phyloP scores from a whole-genome alignment of 1,140 invertebrate genomes.

The Lepidurus apus region DNA sequence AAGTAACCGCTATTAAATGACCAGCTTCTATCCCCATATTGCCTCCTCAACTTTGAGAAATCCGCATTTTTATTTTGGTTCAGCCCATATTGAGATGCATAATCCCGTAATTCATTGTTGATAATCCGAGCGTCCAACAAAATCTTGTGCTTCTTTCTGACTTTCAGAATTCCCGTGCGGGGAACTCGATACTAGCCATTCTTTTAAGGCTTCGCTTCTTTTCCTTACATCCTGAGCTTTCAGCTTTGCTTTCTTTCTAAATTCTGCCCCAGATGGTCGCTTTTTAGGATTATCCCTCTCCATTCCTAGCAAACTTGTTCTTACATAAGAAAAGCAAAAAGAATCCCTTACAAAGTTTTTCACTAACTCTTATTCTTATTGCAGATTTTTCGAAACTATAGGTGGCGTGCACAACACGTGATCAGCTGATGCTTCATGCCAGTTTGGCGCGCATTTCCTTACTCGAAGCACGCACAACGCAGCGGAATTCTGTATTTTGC shows the following conservation, averaged over 20 bases:
- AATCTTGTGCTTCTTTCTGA: not conserved
- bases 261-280: not conserved
- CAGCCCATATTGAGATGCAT: not conserved
- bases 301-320: not conserved
- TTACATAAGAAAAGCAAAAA: not conserved
- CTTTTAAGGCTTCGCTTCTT: not conserved
- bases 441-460: not conserved
- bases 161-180: not conserved
- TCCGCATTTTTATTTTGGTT: slow-evolving; percentile 1
- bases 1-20: slow-evolving; percentile 6
- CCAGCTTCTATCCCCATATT: not conserved
- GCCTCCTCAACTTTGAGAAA: not conserved
- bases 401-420: not conserved
- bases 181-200: slow-evolving; percentile 5
- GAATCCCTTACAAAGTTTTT: not conserved
- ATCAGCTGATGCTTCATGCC: not conserved
- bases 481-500: too few species aligned
- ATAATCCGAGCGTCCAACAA: not conserved
- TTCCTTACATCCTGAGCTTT: slow-evolving; percentile 5
- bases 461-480: slow-evolving; percentile 3
- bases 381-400: not conserved
- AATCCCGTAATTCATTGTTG: not conserved
- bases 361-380: not conserved
- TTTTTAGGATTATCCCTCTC: slow-evolving; percentile 1
- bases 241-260: not conserved